Conservation (phyloP, 2,113 vertebrate genomes). For the Paratilapia polleni region DNA sequence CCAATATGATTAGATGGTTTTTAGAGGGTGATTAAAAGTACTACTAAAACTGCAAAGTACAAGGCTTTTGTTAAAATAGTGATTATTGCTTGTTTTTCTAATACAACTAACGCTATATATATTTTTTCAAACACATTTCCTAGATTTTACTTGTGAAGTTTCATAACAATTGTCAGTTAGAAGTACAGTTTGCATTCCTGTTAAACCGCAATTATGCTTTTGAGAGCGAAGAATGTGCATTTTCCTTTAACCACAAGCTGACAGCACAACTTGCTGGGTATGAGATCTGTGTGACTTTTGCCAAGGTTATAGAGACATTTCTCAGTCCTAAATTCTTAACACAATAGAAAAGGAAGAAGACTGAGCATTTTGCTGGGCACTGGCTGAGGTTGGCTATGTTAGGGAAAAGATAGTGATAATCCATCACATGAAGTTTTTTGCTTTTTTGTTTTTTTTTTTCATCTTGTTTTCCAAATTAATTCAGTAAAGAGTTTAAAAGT, state of each 20-base stretch:
- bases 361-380: conserved; percentile 11
- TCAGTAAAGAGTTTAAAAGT: background rate
- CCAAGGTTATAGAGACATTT: conserved; percentile 68
- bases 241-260: conserved; percentile 51
- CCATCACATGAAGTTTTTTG: background rate
- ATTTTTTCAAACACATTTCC: background rate
- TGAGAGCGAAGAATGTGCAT: conserved; percentile 19
- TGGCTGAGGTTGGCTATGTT: conserved; percentile 6
- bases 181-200: conserved; percentile 6
- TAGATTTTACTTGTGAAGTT: background rate
- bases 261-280: conserved; percentile 51
- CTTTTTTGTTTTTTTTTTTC: background rate
- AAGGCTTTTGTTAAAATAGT: conserved; percentile 25
- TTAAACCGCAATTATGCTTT: conserved; percentile 16
- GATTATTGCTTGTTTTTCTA: background rate
- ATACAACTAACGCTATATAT: background rate
- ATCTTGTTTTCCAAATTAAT: background rate
- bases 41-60: conserved; percentile 1
- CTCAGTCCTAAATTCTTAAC: conserved; percentile 50
- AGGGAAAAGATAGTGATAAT: background rate
- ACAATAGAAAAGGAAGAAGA: conserved; percentile 42
- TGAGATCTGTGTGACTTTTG: conserved; percentile 58
- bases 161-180: background rate
- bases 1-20: conserved; percentile 56
- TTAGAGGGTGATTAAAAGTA: conserved; percentile 56